Conservation (phyloP, 2,113 vertebrate genomes). For the Felis chaus region DNA sequence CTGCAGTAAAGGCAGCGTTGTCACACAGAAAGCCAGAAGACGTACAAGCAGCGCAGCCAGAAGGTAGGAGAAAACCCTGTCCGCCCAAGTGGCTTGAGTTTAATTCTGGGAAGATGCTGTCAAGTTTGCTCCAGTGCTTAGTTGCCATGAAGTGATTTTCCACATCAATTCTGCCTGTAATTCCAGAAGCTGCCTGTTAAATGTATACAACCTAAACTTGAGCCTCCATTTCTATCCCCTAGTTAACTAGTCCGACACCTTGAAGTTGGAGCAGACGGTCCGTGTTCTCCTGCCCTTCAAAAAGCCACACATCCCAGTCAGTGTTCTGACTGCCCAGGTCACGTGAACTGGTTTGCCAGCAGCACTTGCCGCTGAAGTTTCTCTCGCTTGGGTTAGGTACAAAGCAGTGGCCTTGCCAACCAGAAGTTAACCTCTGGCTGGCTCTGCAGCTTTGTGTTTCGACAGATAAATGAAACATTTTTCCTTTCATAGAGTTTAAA, state of each 20-base stretch:
- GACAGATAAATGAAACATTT: conserved; percentile 85
- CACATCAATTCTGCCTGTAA: background rate
- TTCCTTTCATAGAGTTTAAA: conserved; percentile 88
- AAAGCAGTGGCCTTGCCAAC: conserved; percentile 84
- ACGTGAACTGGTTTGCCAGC: conserved; percentile 41
- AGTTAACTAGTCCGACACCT: background rate
- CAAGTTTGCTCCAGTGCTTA: background rate
- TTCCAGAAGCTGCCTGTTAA: background rate
- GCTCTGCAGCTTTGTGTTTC: conserved; percentile 84
- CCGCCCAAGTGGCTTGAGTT: background rate
- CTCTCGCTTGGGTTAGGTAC: conserved; percentile 73
- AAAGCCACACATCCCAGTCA: conserved; percentile 59
- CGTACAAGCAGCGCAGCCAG: background rate
- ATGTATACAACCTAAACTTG: background rate
- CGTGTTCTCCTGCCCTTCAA: conserved; percentile 42
- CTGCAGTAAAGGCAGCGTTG: conserved; percentile 66
- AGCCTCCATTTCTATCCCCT: background rate
- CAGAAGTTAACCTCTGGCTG: conserved; percentile 84
- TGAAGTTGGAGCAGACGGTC: conserved; percentile 29
- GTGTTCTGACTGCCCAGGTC: background rate
- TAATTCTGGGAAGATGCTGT: background rate
- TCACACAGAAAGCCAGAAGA: background rate
- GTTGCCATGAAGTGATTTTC: background rate
- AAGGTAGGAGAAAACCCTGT: conserved; percentile 54
- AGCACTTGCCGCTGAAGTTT: conserved; percentile 60